These are phyloP conservation scores for Diplogasteroides magnus DNA, from an alignment of 1,140 invertebrate species.

Conservation along the genomic window DNA sequence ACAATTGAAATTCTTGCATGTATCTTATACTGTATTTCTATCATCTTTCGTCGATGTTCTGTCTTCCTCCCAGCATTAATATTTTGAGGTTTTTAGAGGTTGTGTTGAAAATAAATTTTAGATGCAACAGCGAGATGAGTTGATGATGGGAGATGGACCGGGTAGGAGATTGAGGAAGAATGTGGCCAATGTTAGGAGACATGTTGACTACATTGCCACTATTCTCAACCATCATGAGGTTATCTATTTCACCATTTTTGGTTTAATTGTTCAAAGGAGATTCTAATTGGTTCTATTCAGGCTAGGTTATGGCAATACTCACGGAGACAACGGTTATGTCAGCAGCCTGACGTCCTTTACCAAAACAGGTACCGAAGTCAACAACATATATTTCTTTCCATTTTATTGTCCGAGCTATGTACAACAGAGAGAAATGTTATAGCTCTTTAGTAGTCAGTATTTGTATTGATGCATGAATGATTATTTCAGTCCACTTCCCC, in stretches of 20 bases:
- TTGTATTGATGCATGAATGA: constrained; percentile 10
- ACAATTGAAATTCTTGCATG: too few species aligned
- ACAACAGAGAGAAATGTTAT: too few species aligned
- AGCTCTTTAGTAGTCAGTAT: too few species aligned
- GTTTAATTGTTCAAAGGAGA: not conserved
- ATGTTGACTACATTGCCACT: constrained; percentile 36
- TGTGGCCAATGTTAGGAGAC: constrained; percentile 35
- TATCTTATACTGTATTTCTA: too few species aligned
- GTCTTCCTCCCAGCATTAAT: too few species aligned
- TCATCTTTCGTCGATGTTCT: too few species aligned
- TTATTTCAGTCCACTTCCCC: constrained; percentile 41
- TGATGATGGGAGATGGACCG: constrained; percentile 20
- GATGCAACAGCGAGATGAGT: too few species aligned
- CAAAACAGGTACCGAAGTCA: not conserved
- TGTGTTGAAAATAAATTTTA: too few species aligned
- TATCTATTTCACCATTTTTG: not conserved
- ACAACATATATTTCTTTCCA: too few species aligned
- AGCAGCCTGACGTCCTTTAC: constrained; percentile 36
- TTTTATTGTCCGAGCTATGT: too few species aligned
- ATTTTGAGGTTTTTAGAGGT: too few species aligned
- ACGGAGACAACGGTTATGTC: constrained; percentile 28
- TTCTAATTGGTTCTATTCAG: constrained; percentile 10
- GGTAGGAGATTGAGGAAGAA: constrained; percentile 35
- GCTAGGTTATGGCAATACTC: constrained; percentile 32
- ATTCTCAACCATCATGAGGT: constrained; percentile 35